phyloP scores from a whole-genome alignment of 2,797 vertebrate genomes.

The Tarsius wallacei region DNA sequence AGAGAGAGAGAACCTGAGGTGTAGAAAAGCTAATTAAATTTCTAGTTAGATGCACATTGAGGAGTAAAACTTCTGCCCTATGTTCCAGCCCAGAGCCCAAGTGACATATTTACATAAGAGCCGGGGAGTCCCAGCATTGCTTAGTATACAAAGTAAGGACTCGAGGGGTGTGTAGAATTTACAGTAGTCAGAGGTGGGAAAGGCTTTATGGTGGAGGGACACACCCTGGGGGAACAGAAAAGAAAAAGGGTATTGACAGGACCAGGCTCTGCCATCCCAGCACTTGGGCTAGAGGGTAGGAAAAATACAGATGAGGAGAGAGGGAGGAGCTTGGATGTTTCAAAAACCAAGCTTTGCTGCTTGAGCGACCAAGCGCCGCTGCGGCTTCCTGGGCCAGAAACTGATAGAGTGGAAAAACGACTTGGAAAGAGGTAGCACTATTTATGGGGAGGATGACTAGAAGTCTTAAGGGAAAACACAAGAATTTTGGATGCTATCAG shows the following conservation, averaged over 20 bases:
- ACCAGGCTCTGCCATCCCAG: background rate
- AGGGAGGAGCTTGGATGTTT: background rate
- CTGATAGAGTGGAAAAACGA: background rate
- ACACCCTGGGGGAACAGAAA: background rate
- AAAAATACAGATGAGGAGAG: background rate
- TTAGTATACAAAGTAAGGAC: background rate
- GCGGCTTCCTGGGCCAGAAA: background rate
- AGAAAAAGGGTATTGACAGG: background rate
- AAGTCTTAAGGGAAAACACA: background rate
- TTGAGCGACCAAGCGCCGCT: background rate
- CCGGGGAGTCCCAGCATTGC: background rate
- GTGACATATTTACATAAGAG: background rate
- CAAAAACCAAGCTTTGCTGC: background rate
- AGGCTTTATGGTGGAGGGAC: background rate
- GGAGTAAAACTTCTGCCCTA: background rate
- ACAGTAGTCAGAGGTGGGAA: background rate
- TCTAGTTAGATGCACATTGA: background rate
- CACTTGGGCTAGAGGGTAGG: background rate
- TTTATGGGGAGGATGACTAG: background rate
- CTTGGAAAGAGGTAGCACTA: background rate
- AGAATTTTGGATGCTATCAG: background rate
- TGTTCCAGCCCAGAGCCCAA: background rate
- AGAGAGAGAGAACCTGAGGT: background rate
- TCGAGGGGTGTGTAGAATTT: background rate
- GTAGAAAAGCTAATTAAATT: background rate